Conservation (phyloP, 2,888 invertebrate species). For the Epinotia ramella region DNA sequence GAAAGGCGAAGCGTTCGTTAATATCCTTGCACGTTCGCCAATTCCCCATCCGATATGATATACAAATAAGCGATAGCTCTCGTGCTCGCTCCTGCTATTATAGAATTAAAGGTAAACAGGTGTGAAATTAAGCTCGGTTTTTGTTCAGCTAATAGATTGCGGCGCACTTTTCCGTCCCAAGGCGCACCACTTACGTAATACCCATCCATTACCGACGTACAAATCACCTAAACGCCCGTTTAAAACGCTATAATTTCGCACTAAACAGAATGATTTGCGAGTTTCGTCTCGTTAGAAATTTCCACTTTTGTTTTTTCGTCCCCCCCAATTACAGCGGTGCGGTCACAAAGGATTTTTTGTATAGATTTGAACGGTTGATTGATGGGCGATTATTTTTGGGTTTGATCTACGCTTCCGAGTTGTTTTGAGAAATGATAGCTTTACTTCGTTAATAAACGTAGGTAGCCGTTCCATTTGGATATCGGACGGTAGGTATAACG, state of each 20-base stretch:
- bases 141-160: slow-evolving; percentile 79
- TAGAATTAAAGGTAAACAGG: slow-evolving; percentile 82
- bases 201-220: slow-evolving; percentile 72
- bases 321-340: slow-evolving; percentile 73
- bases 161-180: slow-evolving; percentile 71
- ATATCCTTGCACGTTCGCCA: slow-evolving; percentile 33
- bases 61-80: slow-evolving; percentile 63
- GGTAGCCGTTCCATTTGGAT: slow-evolving; percentile 24
- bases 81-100: slow-evolving; percentile 72
- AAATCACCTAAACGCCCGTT: slow-evolving; percentile 79
- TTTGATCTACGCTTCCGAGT: slow-evolving; percentile 77
- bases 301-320: slow-evolving; percentile 81
- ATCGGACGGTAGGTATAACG: background rate
- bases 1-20: slow-evolving; percentile 48
- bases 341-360: slow-evolving; percentile 76
- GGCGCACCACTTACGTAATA: slow-evolving; percentile 75
- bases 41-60: slow-evolving; percentile 42
- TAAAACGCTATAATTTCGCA: slow-evolving; percentile 83
- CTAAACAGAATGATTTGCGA: slow-evolving; percentile 82
- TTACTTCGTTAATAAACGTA: slow-evolving; percentile 49
- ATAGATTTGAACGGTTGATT: slow-evolving; percentile 70
- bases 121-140: slow-evolving; percentile 83
- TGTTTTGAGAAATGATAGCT: slow-evolving; percentile 67
- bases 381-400: slow-evolving; percentile 81
- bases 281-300: slow-evolving; percentile 82